Evolutionary conservation across 2,113 vertebrate species (phyloP), one percentile per base, ranked within the genome.

Genomic region (Chaetodon auriga): DNA sequence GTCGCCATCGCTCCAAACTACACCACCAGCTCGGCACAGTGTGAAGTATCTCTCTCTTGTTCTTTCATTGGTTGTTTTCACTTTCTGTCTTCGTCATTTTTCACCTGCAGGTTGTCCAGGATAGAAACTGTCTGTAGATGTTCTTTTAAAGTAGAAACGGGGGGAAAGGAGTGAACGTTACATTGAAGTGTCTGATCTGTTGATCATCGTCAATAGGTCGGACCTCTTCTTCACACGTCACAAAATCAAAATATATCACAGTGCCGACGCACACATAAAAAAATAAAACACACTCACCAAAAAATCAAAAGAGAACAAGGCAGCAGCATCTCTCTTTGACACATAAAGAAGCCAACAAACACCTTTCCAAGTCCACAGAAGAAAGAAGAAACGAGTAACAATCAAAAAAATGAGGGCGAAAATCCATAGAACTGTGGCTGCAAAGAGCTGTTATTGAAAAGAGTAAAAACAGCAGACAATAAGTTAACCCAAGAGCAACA

Each of bases 1-100:
- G 53, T 91, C 80, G 82, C 49, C 63, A 14, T 81, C 25, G 41
- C 68, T 83, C 83, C 68, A 63, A 90, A 89, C 58, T 62, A 71
- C 74, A 85, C 81, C 82, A 82, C 77, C 63, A 46, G 53, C 57
- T 68, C 48, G 12, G 68, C 69, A 73, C 48, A 63, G 70, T 75
- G 86, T 36, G 19, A 75, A 87, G 62, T n/a, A 45, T 74, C 21
- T 70, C 21, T 78, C 62, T 45, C 30, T 55, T 53, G 3, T 60
- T 55, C 55, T 81, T 88, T 77, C 78, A 78, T 78, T 70, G 72
- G 62, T 68, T 61, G 12, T 15, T 0, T 54, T 71, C 48, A 23
- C n/a, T 79, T 53, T 69, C 48, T 61, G 21, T 64, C 51, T 66
- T 55, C 5, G 8, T 54, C 46, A 73, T 46, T 45, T 83, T 55